Evolutionary conservation across 2,888 invertebrate species (phyloP), one percentile per base, ranked within the genome.

Genomic region (Ferrisia virgata): DNA sequence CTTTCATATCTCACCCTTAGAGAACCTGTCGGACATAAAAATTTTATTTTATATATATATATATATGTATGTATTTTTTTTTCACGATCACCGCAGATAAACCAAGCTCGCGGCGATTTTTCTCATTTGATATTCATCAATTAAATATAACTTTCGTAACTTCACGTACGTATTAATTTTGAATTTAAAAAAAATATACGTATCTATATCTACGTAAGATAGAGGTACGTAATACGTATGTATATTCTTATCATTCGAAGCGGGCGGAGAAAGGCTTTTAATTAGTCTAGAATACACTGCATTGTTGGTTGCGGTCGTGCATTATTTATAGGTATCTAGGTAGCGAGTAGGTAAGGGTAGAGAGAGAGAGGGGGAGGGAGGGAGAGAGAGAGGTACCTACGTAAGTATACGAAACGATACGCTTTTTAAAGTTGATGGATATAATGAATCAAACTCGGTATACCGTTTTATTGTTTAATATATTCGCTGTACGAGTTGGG

Each of bases 1-100:
- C 47, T 79, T 43, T 79, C 47, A 47, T 47, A 79, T 79, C 79
- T 79, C 79, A 79, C 47, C 79, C 79, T 79, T 43, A 47, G 31
- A 72, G 33, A 72, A 72, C 31, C 72, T 72, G 72, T 72, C 72
- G 72, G 58, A 72, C 33, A 72, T 72, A n/a, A n/a, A n/a, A n/a
- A n/a, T n/a, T n/a, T n/a, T n/a, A n/a, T n/a, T n/a, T n/a, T n/a
- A n/a, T n/a, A n/a, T n/a, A n/a, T n/a, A n/a, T n/a, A n/a, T n/a
- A n/a, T n/a, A n/a, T 72, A 33, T 5, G 58, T 28, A 25, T 72
- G 4, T 33, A 72, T 72, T 72, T 6, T 33, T 72, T 72, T 72
- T 72, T 72, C 72, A 72, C 33, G 72, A 72, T 72, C 31, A 11
- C 1, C 33, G 64, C 31, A 72, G 72, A 72, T 72, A 33, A 72